Evolutionary conservation across 2,888 invertebrate genomes (phyloP).

Genomic region (Drosophila basisetae): DNA sequence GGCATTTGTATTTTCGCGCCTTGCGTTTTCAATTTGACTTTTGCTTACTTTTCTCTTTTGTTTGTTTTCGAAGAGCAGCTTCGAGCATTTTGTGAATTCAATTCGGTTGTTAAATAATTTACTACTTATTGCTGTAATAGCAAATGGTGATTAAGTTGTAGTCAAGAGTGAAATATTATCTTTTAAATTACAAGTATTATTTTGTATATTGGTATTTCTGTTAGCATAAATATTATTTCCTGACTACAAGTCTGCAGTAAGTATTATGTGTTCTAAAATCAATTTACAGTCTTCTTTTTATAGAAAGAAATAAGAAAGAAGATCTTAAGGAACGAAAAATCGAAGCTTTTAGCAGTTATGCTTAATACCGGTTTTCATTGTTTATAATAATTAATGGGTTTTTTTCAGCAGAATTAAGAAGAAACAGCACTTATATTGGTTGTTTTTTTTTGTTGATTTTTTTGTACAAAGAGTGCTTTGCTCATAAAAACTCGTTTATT

Average conservation of each 20-base stretch:
- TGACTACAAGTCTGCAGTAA: not conserved
- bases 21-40: constrained; percentile 19
- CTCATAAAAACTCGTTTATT: not conserved
- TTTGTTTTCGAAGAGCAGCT: not conserved
- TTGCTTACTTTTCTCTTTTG: constrained; percentile 27
- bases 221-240: not conserved
- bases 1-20: constrained; percentile 34
- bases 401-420: not conserved
- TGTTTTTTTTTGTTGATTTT: not conserved
- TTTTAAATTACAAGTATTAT: constrained; percentile 1
- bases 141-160: not conserved
- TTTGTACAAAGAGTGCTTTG: not conserved
- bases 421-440: not conserved
- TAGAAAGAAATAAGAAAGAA: not conserved
- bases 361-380: not conserved
- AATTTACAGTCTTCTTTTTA: not conserved
- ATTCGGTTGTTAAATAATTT: constrained; percentile 15
- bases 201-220: not conserved
- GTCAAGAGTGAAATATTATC: not conserved
- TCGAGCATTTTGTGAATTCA: constrained; percentile 5
- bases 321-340: not conserved
- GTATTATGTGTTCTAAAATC: not conserved
- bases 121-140: constrained; percentile 4
- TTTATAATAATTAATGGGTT: not conserved
- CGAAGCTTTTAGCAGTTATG: not conserved